Percentiles rank a stretch among this genome's conserved stretches.
Evolutionary conservation across 2,888 invertebrate species (phyloP).

Genomic region (Augochlorella aurata): DNA sequence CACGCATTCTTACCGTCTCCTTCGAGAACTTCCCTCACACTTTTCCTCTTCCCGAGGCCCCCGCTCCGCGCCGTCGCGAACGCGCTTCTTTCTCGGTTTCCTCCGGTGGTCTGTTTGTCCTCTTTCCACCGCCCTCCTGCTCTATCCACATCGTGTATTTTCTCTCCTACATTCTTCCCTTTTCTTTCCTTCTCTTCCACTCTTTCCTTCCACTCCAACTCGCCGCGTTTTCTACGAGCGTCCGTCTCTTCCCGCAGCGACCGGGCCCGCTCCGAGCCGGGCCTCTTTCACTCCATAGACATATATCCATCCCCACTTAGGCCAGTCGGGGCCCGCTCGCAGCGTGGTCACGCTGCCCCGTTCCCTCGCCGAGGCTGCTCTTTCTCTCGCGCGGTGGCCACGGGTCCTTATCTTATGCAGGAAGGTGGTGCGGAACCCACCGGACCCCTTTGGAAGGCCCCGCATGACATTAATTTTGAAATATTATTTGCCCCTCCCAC

Average conservation of each 20-base stretch:
- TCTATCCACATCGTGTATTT: slow-evolving; percentile 32
- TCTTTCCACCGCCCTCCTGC: slow-evolving; percentile 8
- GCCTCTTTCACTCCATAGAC: slow-evolving; percentile 50
- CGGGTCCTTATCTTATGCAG: slow-evolving; percentile 72
- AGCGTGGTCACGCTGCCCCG: slow-evolving; percentile 43
- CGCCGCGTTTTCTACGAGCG: slow-evolving; percentile 20
- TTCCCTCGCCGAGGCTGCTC: slow-evolving; percentile 34
- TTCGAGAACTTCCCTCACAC: slow-evolving; percentile 44
- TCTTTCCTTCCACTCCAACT: slow-evolving; percentile 8
- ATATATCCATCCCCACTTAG: slow-evolving; percentile 46
- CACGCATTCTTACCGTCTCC: slow-evolving; percentile 58
- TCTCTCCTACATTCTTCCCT: slow-evolving; percentile 7
- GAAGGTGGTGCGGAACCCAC: slow-evolving; percentile 68
- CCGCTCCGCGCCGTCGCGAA: slow-evolving; percentile 6
- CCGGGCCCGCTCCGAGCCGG: slow-evolving; percentile 14
- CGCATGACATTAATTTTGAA: slow-evolving; percentile 80
- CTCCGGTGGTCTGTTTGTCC: slow-evolving; percentile 38
- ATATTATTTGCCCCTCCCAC: slow-evolving; percentile 76
- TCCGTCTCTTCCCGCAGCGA: background rate
- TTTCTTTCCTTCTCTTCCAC: background rate
- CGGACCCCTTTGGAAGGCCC: slow-evolving; percentile 71
- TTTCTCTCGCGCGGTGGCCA: slow-evolving; percentile 58
- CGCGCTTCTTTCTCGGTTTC: slow-evolving; percentile 50
- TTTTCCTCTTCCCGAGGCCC: slow-evolving; percentile 23
- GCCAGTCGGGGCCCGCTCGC: slow-evolving; percentile 13